phyloP scores from a whole-genome alignment of 2,797 vertebrate genomes.

The Schizothorax lantsangensis region DNA sequence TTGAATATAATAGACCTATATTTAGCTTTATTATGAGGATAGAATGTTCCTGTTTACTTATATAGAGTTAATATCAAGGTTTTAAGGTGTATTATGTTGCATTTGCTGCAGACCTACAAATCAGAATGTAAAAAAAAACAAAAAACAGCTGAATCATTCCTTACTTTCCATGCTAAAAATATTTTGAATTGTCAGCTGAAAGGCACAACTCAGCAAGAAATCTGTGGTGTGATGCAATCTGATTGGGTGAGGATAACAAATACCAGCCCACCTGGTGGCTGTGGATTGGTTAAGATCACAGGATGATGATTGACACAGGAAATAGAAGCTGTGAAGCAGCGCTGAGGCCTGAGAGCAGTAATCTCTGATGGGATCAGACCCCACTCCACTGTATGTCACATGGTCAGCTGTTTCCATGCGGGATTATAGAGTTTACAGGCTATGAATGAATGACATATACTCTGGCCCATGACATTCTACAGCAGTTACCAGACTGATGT shows the following conservation, averaged over 20 bases:
- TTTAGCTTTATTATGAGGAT: not conserved
- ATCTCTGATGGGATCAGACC: slow-evolving; percentile 35
- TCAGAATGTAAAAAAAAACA: not conserved
- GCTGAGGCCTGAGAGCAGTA: slow-evolving; percentile 8
- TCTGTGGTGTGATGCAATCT: slow-evolving; percentile 11
- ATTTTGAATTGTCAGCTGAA: slow-evolving; percentile 21
- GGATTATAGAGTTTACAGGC: slow-evolving; percentile 11
- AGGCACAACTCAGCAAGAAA: slow-evolving; percentile 51
- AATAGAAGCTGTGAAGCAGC: slow-evolving; percentile 12
- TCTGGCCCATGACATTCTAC: not conserved
- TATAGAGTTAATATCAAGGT: not conserved
- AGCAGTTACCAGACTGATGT: not conserved
- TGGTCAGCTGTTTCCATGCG: slow-evolving; percentile 38
- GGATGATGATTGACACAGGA: slow-evolving; percentile 38
- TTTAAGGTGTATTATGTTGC: not conserved
- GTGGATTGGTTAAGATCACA: slow-evolving; percentile 48
- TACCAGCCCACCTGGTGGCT: slow-evolving; percentile 3
- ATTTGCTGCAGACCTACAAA: not conserved
- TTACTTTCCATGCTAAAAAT: slow-evolving; percentile 24
- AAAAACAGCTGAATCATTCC: slow-evolving; percentile 61
- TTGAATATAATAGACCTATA: not conserved
- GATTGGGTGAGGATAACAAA: slow-evolving; percentile 36
- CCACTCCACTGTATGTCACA: slow-evolving; percentile 4
- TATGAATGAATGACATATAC: not conserved
- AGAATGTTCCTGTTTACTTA: not conserved